A percentile compares a stretch with the other conserved stretches of the same genome.
These are phyloP conservation scores for Nephrotoma flavescens DNA, from an alignment of 2,888 invertebrate genomes.

Conservation along the genomic window DNA sequence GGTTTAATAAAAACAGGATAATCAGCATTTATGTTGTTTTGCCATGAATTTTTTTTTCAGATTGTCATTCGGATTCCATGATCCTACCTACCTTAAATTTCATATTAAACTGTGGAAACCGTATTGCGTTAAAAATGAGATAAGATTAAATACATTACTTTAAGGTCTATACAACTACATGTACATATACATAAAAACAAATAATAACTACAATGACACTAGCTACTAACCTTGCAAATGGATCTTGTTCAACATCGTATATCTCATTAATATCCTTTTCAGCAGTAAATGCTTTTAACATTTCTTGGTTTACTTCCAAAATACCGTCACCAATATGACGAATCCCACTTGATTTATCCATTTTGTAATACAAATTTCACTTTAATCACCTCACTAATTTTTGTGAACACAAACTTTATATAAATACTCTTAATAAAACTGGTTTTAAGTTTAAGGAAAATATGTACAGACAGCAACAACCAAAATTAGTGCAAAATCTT, in stretches of 20 bases:
- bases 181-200: background rate
- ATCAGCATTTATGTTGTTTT: background rate
- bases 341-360: conserved; percentile 24
- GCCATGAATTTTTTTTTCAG: no score
- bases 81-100: background rate
- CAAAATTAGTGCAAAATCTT: background rate
- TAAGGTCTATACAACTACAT: background rate
- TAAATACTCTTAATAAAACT: background rate
- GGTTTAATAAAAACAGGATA: background rate
- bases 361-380: background rate
- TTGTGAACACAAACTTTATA: background rate
- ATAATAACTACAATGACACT: background rate
- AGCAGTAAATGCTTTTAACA: conserved; percentile 51
- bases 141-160: background rate
- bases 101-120: background rate
- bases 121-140: background rate
- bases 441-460: background rate
- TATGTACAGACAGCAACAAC: background rate
- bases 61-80: no score
- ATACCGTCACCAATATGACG: conserved; percentile 47
- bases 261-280: conserved; percentile 59
- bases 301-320: conserved; percentile 53
- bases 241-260: conserved; percentile 68
- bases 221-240: conserved; percentile 61
- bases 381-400: background rate